These are phyloP conservation scores for Lasioglossum leucozonium DNA, from an alignment of 2,888 invertebrate genomes.

Conservation along the genomic window DNA sequence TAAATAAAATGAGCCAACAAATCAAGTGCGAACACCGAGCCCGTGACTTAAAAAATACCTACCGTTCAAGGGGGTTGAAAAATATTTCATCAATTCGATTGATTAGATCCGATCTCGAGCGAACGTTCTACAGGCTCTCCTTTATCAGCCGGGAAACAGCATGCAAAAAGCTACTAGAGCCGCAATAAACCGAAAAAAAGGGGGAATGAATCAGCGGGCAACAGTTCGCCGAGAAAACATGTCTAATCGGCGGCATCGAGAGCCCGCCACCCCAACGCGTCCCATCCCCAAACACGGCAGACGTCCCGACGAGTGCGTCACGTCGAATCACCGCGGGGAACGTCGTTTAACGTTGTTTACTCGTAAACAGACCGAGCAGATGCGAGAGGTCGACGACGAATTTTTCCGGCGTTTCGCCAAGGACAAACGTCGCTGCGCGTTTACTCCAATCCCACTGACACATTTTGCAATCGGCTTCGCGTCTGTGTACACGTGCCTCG, in stretches of 20 bases:
- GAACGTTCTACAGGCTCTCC: not conserved
- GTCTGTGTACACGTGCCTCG: not conserved
- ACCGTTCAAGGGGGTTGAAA: not conserved
- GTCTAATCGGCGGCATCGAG: constrained; percentile 44
- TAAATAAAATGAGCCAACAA: not conserved
- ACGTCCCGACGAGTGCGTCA: constrained; percentile 35
- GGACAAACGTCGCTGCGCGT: constrained; percentile 22
- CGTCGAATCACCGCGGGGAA: constrained; percentile 47
- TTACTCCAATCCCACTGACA: constrained; percentile 29
- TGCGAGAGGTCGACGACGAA: constrained; percentile 15
- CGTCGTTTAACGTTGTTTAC: constrained; percentile 52
- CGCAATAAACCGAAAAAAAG: constrained; percentile 5
- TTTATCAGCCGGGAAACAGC: constrained; percentile 12
- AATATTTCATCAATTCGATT: not conserved
- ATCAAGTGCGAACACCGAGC: not conserved
- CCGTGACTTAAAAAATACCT: not conserved
- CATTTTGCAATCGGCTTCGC: constrained; percentile 24
- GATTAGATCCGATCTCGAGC: not conserved
- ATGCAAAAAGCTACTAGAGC: constrained; percentile 9
- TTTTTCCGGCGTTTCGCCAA: constrained; percentile 26
- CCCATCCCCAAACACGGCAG: constrained; percentile 29
- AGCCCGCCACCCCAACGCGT: constrained; percentile 29
- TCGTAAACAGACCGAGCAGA: constrained; percentile 43
- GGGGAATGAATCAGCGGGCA: constrained; percentile 28
- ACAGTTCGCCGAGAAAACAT: constrained; percentile 39